Base-by-base conservation (phyloP, 2,888 invertebrate genomes). In the Micoletzkya japonica region DNA sequence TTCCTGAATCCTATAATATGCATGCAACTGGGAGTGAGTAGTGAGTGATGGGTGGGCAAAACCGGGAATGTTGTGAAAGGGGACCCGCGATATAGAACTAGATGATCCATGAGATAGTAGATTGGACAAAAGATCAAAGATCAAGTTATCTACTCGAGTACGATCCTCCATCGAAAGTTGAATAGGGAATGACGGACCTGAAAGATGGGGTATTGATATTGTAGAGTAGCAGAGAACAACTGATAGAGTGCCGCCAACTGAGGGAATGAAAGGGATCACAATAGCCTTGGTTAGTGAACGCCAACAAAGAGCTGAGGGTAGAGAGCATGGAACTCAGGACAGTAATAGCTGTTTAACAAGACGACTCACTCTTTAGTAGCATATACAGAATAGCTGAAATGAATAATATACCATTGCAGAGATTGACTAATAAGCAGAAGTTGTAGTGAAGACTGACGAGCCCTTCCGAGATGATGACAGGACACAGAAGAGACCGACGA, bases 301-400 rank as follows among this genome's bases (percentile, higher is more conserved):
- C 24, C n/a, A 50, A 4, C 32, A n/a, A 10, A 39, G 36, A 1
- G 44, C 24, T 30, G 7, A 63, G 50, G 49, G n/a, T 24, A 63
- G 63, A 50, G 50, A 63, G 36, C 44, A 34, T 10, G 32, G 44
- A 63, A 36, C 32, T 4, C 14, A 14, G 49, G 30, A 49, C 49
- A 58, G 20, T 34, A 32, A 58, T 36, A 58, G 14, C 39, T 44
- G n/a, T 10, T 26, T 36, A 63, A 50, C 30, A 37, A 36, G 24
- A 44, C 34, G 24, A 63, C 63, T 63, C 50, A 63, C 63, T 63
- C 63, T 63, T 63, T 63, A 3, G 63, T 63, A 2, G 63, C 37
- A 17, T 54, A 66, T 37, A 66, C 28, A 30, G 66, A 66, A 39
- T 56, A 56, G 39, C 54, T 66, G 66, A 34, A 56, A 66, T 7